Conservation (phyloP, 2,113 vertebrate species). For the Ictalurus punctatus region DNA sequence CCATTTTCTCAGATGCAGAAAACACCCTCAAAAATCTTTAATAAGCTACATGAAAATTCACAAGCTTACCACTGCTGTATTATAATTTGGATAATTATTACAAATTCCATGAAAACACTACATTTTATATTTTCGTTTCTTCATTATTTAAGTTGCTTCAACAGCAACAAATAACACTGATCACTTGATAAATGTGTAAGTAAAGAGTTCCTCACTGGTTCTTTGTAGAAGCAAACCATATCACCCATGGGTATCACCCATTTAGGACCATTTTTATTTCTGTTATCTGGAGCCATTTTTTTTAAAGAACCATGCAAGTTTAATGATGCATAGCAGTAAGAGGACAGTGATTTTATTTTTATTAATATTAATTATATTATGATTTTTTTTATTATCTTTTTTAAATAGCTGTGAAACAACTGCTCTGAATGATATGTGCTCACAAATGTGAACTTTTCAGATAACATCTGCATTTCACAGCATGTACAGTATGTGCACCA, state of each 20-base stretch:
- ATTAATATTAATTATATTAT: neutral
- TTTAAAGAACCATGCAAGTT: neutral
- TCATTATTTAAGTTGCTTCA: neutral
- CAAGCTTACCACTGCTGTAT: neutral
- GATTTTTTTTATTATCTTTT: no score
- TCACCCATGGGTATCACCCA: no score
- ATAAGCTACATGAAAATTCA: neutral
- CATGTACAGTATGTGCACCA: neutral
- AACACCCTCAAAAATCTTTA: neutral
- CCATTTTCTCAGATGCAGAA: neutral
- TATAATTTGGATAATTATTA: neutral
- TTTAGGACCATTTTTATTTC: neutral
- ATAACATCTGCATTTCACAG: neutral
- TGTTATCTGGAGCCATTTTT: neutral
- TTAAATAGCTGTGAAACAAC: neutral
- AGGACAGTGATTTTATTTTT: neutral
- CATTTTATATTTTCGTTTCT: neutral
- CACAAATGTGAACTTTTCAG: neutral
- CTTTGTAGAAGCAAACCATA: neutral
- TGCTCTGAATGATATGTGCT: neutral
- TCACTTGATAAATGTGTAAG: neutral
- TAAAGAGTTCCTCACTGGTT: neutral
- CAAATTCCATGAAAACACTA: neutral
- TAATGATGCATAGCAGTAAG: neutral
- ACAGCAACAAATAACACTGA: neutral